Percentiles rank a stretch among this genome's conserved stretches.
Evolutionary conservation across 2,113 vertebrate genomes (phyloP).

Genomic region (Megaceryle torquata): DNA sequence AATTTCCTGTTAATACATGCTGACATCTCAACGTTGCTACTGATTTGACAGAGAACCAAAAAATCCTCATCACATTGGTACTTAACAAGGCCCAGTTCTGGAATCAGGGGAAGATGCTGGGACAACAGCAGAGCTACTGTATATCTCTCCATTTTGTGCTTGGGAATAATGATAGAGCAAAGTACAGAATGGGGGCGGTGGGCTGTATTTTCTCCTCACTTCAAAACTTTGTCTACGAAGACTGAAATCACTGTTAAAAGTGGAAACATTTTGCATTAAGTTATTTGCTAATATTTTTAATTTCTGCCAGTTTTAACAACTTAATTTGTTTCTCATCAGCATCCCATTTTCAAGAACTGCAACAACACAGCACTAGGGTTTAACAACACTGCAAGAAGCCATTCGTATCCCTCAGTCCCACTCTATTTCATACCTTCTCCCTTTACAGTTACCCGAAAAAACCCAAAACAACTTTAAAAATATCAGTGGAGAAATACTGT

Average conservation of each 20-base stretch:
- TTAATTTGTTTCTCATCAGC: not conserved
- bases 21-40: not conserved
- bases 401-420: not conserved
- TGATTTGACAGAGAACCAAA: not conserved
- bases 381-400: not conserved
- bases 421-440: not conserved
- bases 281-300: not conserved
- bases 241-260: not conserved
- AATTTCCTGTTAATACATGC: not conserved
- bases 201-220: not conserved
- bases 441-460: not conserved
- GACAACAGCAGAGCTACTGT: not conserved
- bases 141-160: not conserved
- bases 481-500: not conserved
- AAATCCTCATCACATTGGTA: not conserved
- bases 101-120: not conserved
- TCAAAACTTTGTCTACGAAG: not conserved
- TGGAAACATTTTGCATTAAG: not conserved
- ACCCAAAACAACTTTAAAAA: not conserved
- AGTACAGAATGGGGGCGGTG: not conserved
- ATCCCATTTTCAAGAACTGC: not conserved
- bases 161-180: not conserved
- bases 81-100: not conserved
- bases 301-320: not conserved
- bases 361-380: rapidly evolving